A percentile compares a stretch with the other conserved stretches of the same genome.
Evolutionary conservation across 2,113 vertebrate genomes (phyloP).

Genomic region (Microcebus murinus): DNA sequence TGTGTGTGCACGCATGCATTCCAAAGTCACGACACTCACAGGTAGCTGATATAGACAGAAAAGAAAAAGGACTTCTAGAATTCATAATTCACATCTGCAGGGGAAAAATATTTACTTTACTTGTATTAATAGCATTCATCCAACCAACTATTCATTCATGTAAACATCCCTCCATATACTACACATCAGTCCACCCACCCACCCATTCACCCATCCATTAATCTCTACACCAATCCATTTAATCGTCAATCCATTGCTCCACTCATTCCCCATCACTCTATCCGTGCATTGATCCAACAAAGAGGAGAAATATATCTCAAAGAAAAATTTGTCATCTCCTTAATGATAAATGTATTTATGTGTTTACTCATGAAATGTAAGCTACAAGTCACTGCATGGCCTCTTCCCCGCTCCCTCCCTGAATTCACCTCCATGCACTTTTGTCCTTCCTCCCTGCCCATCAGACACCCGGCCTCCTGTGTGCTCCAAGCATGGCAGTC

Average conservation of each 20-base stretch:
- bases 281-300: neutral
- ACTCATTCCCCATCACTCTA: too few relatives aligned
- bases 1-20: neutral
- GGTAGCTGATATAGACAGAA: neutral
- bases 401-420: neutral
- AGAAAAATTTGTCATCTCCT: too few relatives aligned
- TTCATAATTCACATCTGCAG: neutral
- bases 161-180: neutral
- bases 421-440: too few relatives aligned
- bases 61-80: too few relatives aligned
- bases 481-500: too few relatives aligned
- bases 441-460: too few relatives aligned
- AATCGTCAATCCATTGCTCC: neutral
- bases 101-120: neutral
- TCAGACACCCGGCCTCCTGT: neutral
- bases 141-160: neutral
- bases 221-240: too few relatives aligned
- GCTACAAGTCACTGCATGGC: too few relatives aligned
- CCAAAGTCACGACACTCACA: neutral
- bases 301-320: neutral
- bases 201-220: rapidly evolving
- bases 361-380: neutral
- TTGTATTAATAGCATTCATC: neutral
- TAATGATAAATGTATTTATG: too few relatives aligned
- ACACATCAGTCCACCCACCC: neutral